Evolutionary conservation across 2,113 vertebrate genomes (phyloP), one percentile per base, ranked within the genome.

Genomic region (Verasper variegatus): DNA sequence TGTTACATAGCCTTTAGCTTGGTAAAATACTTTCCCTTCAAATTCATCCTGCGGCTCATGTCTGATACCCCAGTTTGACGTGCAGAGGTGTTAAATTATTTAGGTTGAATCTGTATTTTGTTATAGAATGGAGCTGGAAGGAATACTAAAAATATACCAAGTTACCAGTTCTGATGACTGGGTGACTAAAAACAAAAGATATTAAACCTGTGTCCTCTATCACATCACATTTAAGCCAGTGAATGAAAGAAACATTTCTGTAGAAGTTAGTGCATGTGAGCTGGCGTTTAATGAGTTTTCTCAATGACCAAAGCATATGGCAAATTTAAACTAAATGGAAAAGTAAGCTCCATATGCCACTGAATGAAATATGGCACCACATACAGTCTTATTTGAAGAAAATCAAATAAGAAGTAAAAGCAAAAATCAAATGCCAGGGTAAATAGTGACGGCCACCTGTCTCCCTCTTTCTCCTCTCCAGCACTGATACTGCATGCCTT

Each of bases 1-100:
- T 87, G 66, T 86, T 82, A 84, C 75, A 87, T 87, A 88, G 91
- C 92, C 89, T 89, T 89, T 82, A 87, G 91, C 89, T 88, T 82
- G 51, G 64, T 74, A 74, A 89, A 84, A 73, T 87, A 80, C 74
- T 89, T 92, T 88, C 68, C 88, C 81, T 83, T 85, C 74, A 91
- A 82, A 91, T 89, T 82, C 80, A 82, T 86, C 91, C 86, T 78
- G 20, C 85, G 91, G 91, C 89, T 86, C 69, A 79, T 77, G 78
- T 71, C 82, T 74, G 68, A 82, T 87, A 77, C 62, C 57, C 71
- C 77, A 78, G 73, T 82, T 88, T 87, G 88, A 85, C 81, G 76
- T 81, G 74, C 83, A 85, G 77, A 82, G 76, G 74, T 83, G 49
- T 86, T 89, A 21, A 84, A 92, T 93, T 86, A 92, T 93, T 92